phyloP scores from a whole-genome alignment of 2,888 invertebrate species.

The Dynastes grantii region DNA sequence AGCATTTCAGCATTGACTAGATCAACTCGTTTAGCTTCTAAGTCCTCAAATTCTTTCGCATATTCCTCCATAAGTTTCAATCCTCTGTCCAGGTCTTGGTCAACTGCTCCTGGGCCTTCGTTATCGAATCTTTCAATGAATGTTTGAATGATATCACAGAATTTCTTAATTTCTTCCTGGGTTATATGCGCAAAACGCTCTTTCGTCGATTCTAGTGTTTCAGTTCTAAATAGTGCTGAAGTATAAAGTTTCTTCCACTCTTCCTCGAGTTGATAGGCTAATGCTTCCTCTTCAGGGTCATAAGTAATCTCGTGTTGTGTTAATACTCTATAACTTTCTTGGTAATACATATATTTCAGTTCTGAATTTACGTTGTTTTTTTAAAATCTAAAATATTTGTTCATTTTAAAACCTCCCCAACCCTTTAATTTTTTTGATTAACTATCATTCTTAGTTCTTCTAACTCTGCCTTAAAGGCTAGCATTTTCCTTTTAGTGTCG shows the following conservation, averaged over 20 bases:
- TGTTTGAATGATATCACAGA: conserved; percentile 75
- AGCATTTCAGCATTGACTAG: conserved; percentile 85
- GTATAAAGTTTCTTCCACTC: conserved; percentile 82
- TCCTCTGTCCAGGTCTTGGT: conserved; percentile 84
- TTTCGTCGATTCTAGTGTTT: conserved; percentile 85
- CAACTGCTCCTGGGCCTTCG: conserved; percentile 88
- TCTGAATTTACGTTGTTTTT: conserved; percentile 84
- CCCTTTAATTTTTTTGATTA: conserved; percentile 84
- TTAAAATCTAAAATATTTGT: too few relatives aligned
- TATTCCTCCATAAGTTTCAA: conserved; percentile 81
- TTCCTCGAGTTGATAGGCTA: conserved; percentile 76
- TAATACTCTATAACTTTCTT: conserved; percentile 85
- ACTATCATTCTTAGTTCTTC: conserved; percentile 77
- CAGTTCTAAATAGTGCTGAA: conserved; percentile 79
- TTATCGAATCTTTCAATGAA: conserved; percentile 83
- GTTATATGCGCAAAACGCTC: conserved; percentile 89
- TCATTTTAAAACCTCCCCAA: conserved; percentile 86
- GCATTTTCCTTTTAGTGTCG: conserved; percentile 80
- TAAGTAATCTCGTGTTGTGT: conserved; percentile 79
- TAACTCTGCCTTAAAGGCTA: conserved; percentile 79
- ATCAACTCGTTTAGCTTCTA: conserved; percentile 78
- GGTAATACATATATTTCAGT: conserved; percentile 81
- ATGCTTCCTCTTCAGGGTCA: conserved; percentile 73
- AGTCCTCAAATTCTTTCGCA: conserved; percentile 76
- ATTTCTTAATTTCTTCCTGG: conserved; percentile 81